Conservation (phyloP, 2,797 vertebrate species). For the Muscicapa comitata region DNA sequence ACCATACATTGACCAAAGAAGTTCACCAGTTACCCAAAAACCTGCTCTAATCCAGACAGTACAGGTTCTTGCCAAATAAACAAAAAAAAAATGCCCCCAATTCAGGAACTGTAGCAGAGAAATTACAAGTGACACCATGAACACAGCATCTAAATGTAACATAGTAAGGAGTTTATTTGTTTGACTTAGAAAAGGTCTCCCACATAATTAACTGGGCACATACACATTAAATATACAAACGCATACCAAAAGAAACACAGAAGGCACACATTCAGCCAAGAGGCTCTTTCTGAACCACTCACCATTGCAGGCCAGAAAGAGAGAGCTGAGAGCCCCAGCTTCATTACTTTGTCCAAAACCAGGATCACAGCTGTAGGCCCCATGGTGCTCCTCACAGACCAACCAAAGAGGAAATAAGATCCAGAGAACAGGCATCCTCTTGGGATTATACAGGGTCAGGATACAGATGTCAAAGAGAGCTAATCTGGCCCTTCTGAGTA, state of each 20-base stretch:
- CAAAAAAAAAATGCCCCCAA: not conserved
- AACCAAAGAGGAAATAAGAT: not conserved
- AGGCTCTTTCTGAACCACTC: not conserved
- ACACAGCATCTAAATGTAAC: not conserved
- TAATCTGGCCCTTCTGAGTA: not conserved
- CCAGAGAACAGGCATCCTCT: not conserved
- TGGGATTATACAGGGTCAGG: not conserved
- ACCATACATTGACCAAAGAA: not conserved
- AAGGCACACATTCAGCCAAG: not conserved
- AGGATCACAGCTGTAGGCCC: not conserved
- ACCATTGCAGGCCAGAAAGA: not conserved
- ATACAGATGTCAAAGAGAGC: not conserved
- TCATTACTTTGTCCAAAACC: not conserved
- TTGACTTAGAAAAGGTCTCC: conserved; percentile 42
- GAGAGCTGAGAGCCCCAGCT: not conserved
- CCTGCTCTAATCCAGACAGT: not conserved
- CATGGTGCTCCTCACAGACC: not conserved
- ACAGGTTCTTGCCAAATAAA: not conserved
- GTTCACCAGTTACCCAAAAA: not conserved
- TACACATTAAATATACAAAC: conserved; percentile 21
- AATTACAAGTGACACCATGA: not conserved
- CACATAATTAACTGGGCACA: not conserved
- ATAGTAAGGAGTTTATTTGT: conserved; percentile 44
- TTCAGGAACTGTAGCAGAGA: not conserved
- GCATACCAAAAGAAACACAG: not conserved